Base-by-base conservation (phyloP, 2,888 invertebrate genomes). In the Helicoverpa assulta region DNA sequence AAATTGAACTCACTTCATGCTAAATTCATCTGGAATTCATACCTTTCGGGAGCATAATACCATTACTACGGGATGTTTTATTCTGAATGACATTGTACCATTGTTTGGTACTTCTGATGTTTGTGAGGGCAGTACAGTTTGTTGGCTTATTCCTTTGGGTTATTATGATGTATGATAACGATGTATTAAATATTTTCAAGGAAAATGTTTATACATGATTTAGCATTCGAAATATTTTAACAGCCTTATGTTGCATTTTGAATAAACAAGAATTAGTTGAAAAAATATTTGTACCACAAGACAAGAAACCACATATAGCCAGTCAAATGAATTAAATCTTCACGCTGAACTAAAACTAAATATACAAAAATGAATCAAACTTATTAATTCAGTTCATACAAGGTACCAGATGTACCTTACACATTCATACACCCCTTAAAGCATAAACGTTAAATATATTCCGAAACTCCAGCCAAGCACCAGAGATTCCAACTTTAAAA, bases 21-120 rank as follows among this genome's bases (percentile, higher is more conserved):
- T 85, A 86, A 83, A 87, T 89, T 89, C 88, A 89, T 89, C 79
- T 77, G 74, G 73, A 78, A 88, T 88, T 87, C 88, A 88, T 86
- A 86, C 84, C 84, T 85, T 85, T 84, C 63, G 77, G 76, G 80
- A 74, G 80, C 86, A 85, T 85, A 86, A 85, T 86, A 85, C 82
- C 67, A 79, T 86, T 87, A 84, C 66, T 55, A 73, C 64, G 63
- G 72, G 66, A 83, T 73, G 73, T 83, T 76, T 81, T 78, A 85
- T 83, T 77, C 76, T 69, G 68, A 67, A 83, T 79, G 76, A 80
- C 80, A 73, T 73, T 69, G 63, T 47, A 68, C 62, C 79, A 76
- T 76, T 82, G 82, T 83, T 80, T 73, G 60, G 43, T 54, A 47
- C 60, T 65, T 75, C 54, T 60, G 50, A 50, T 63, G 62, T 60